Conservation (phyloP, 2,113 vertebrate species). For the Austrofundulus limnaeus region DNA sequence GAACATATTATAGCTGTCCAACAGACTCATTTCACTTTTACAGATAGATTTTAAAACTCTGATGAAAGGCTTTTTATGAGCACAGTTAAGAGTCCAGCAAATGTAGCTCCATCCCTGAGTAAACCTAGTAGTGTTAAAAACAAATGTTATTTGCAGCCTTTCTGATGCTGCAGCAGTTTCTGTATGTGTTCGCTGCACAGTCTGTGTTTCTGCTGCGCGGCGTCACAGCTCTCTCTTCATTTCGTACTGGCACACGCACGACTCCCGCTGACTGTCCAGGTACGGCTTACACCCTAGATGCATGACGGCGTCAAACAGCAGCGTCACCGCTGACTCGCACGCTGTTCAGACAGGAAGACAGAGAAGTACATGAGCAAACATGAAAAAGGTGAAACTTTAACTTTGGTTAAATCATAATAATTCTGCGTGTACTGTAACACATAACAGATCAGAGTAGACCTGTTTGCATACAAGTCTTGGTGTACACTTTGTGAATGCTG, state of each 20-base stretch:
- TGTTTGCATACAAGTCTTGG: too few relatives aligned
- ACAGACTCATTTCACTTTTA: neutral
- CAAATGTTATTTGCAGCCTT: conserved; percentile 2
- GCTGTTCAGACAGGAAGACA: conserved; percentile 71
- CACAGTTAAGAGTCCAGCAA: conserved; percentile 7
- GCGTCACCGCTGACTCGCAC: conserved; percentile 89
- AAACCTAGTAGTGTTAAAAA: conserved; percentile 6
- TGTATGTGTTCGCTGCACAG: conserved; percentile 1
- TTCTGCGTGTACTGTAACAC: too few relatives aligned
- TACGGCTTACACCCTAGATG: conserved; percentile 96
- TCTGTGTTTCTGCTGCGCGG: neutral
- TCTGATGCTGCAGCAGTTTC: neutral
- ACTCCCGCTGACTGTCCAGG: conserved; percentile 93
- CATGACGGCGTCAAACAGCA: conserved; percentile 93
- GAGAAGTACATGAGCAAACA: conserved; percentile 1
- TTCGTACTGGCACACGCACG: conserved; percentile 88
- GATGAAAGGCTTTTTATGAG: neutral
- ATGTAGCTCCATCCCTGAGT: conserved; percentile 42
- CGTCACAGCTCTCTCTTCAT: conserved; percentile 87
- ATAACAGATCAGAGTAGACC: too few relatives aligned
- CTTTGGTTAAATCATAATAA: too few relatives aligned
- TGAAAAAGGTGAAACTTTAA: too few relatives aligned
- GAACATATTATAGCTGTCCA: conserved; percentile 12
- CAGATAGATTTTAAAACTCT: conserved; percentile 1
- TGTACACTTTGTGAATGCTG: too few relatives aligned